phyloP scores from a whole-genome alignment of 2,888 invertebrate species.

The Phalangium opilio region DNA sequence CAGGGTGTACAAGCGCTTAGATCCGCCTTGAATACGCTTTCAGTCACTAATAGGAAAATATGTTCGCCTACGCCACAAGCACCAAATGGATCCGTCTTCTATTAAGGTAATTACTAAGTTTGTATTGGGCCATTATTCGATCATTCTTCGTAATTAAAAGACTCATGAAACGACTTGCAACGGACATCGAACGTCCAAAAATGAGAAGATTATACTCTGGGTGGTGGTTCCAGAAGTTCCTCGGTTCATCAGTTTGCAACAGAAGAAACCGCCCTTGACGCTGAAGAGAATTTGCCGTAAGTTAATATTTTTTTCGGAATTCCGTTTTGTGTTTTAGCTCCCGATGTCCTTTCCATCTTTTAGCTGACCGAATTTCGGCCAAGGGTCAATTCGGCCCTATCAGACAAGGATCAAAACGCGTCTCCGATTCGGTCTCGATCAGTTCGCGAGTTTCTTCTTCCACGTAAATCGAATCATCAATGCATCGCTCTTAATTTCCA shows the following conservation, averaged over 20 bases:
- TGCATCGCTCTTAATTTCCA: constrained; percentile 50
- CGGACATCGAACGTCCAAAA: not conserved
- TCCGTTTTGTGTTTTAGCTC: too few species aligned
- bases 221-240: constrained; percentile 12
- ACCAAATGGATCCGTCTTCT: constrained; percentile 47
- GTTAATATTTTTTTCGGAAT: too few species aligned
- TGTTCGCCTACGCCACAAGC: constrained; percentile 62
- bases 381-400: constrained; percentile 40
- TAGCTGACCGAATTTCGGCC: constrained; percentile 29
- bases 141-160: constrained; percentile 3
- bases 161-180: constrained; percentile 10
- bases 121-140: too few species aligned
- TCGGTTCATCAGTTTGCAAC: constrained; percentile 7
- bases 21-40: constrained; percentile 48
- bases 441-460: constrained; percentile 11
- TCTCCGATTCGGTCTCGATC: constrained; percentile 13
- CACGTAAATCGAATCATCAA: constrained; percentile 37
- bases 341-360: too few species aligned
- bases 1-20: constrained; percentile 39
- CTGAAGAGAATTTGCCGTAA: constrained; percentile 10
- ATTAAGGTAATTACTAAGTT: constrained; percentile 28
- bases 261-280: constrained; percentile 9
- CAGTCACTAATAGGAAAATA: constrained; percentile 55
- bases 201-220: too few species aligned
- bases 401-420: constrained; percentile 35